A percentile compares a stretch with the other conserved stretches of the same genome.
These are phyloP conservation scores for Lathamus discolor DNA, from an alignment of 2,113 vertebrate species.

Conservation along the genomic window DNA sequence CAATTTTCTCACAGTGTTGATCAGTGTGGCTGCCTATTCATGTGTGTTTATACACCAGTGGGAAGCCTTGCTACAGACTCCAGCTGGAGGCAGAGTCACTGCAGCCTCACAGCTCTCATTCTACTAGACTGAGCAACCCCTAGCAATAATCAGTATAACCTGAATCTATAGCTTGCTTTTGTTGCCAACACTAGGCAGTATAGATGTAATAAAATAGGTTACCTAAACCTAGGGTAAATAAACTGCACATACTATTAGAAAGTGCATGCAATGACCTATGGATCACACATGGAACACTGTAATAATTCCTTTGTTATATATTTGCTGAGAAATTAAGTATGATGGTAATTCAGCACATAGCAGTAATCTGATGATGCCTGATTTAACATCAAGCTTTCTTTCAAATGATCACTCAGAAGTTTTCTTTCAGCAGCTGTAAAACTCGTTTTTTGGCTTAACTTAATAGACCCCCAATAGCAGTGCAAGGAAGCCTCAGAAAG, in stretches of 20 bases:
- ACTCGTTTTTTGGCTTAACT: background rate
- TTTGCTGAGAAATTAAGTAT: background rate
- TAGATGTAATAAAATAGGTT: background rate
- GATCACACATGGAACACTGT: background rate
- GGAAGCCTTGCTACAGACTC: background rate
- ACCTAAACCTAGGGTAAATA: background rate
- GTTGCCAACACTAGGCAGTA: background rate
- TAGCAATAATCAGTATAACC: background rate
- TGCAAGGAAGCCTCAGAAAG: background rate
- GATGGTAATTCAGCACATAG: accelerated
- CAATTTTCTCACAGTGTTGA: background rate
- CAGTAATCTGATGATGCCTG: background rate
- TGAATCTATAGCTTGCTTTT: background rate
- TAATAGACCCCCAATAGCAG: accelerated
- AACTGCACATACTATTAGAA: background rate
- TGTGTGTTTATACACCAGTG: too few relatives aligned
- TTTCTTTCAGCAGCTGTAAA: background rate
- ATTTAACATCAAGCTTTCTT: background rate
- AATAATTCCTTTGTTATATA: background rate
- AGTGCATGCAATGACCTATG: background rate
- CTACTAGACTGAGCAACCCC: background rate
- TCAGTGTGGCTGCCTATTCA: background rate
- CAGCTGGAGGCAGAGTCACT: too few relatives aligned
- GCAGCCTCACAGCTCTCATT: background rate
- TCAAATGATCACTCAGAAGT: background rate